A percentile compares a stretch with the other conserved stretches of the same genome.
Evolutionary conservation across 2,113 vertebrate species (phyloP).

Genomic region (Oceanodroma tethys): DNA sequence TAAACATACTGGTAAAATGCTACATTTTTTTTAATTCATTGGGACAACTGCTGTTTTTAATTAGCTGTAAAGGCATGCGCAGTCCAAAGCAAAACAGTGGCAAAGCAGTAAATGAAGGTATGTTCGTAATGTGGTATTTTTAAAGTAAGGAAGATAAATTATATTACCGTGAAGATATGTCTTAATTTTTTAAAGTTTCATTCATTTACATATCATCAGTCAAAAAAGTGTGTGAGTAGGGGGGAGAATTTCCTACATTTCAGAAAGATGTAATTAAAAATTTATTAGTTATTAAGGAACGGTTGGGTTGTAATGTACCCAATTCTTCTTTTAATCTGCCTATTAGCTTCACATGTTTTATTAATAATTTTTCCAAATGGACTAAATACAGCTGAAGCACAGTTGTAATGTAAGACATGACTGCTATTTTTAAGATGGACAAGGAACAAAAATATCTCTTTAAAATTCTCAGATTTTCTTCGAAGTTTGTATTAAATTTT

Average conservation of each 20-base stretch:
- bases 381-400: neutral
- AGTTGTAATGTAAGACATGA: neutral
- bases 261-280: neutral
- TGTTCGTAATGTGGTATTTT: neutral
- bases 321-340: neutral
- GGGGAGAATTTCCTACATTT: neutral
- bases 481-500: neutral
- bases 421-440: neutral
- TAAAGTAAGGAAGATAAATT: neutral
- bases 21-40: neutral
- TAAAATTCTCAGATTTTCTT: neutral
- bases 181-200: neutral
- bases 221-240: neutral
- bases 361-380: neutral
- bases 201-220: neutral
- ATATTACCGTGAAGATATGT: neutral
- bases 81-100: neutral
- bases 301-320: neutral
- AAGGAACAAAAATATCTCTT: neutral
- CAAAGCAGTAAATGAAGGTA: neutral
- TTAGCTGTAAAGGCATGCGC: neutral
- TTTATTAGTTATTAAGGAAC: neutral
- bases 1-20: neutral
- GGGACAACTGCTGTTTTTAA: neutral
- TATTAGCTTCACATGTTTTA: conserved; percentile 11